Evolutionary conservation across 2,888 invertebrate genomes (phyloP).

Genomic region (Archips xylosteana): DNA sequence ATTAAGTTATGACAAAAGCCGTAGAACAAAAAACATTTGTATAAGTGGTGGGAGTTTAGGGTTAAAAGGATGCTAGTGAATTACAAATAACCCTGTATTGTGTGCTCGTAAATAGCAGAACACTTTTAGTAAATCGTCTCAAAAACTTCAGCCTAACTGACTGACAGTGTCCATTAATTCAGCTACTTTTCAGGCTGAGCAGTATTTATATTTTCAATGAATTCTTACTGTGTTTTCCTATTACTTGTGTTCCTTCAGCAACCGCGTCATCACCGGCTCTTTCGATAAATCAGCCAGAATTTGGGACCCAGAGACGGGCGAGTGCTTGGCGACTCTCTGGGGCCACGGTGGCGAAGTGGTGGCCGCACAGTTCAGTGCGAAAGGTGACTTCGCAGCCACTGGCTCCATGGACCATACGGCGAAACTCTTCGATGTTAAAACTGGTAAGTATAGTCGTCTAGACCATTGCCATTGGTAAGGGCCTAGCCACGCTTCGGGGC

Average conservation of each 20-base stretch:
- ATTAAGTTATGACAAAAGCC: too few relatives aligned
- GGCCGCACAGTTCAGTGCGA: conserved; percentile 88
- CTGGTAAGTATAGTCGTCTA: conserved; percentile 76
- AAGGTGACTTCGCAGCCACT: conserved; percentile 88
- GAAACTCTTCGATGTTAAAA: conserved; percentile 88
- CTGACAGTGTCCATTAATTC: too few relatives aligned
- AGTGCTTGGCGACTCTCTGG: conserved; percentile 88
- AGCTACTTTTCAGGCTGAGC: too few relatives aligned
- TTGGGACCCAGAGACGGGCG: conserved; percentile 89
- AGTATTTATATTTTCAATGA: too few relatives aligned
- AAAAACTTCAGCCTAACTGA: too few relatives aligned
- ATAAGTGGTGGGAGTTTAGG: too few relatives aligned
- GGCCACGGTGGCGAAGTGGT: conserved; percentile 92
- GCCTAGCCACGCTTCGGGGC: neutral
- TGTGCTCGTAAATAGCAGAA: too few relatives aligned
- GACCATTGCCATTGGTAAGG: neutral
- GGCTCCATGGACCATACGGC: conserved; percentile 92
- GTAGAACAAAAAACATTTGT: too few relatives aligned
- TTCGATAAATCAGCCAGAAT: conserved; percentile 92
- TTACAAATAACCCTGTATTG: too few relatives aligned
- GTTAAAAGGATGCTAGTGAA: too few relatives aligned
- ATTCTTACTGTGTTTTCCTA: neutral
- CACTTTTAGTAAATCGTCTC: too few relatives aligned
- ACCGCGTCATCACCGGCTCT: conserved; percentile 91
- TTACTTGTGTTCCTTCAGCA: conserved; percentile 69